phyloP scores from a whole-genome alignment of 64 coral and sea anemone genomes.

The Stichodactyla helianthus region DNA sequence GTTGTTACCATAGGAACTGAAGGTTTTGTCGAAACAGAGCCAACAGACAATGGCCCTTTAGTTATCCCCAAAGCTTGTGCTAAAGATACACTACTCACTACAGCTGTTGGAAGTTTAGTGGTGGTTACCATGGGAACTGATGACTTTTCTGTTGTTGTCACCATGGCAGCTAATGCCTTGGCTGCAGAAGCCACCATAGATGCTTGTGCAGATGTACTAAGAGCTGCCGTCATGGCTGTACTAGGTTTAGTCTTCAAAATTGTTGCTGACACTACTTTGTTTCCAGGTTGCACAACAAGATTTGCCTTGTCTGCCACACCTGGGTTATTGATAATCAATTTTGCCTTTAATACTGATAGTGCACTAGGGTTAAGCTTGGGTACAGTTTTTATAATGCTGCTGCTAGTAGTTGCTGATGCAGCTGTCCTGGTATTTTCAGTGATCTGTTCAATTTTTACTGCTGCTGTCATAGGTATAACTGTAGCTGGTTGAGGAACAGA shows the following conservation, averaged over 20 bases:
- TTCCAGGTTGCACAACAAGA: background rate
- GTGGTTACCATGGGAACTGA: background rate
- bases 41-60: conserved; percentile 30
- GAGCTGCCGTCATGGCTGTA: background rate
- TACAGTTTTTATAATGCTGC: background rate
- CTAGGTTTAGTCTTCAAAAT: background rate
- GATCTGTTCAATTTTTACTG: conserved; percentile 6
- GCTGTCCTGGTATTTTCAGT: background rate
- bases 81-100: background rate
- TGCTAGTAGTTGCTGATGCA: background rate
- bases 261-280: background rate
- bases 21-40: background rate
- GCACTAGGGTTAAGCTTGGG: conserved; percentile 3
- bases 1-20: conserved; percentile 32
- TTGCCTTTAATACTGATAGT: background rate
- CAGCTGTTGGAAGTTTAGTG: background rate
- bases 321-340: conserved; percentile 6
- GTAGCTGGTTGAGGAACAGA: background rate
- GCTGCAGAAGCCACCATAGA: background rate
- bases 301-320: background rate
- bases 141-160: background rate
- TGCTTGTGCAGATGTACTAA: background rate
- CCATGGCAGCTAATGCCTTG: background rate
- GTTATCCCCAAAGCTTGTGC: background rate
- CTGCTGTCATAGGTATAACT: background rate